Evolutionary conservation across 2,888 invertebrate genomes (phyloP).

Genomic region (Nemurella pictetii): DNA sequence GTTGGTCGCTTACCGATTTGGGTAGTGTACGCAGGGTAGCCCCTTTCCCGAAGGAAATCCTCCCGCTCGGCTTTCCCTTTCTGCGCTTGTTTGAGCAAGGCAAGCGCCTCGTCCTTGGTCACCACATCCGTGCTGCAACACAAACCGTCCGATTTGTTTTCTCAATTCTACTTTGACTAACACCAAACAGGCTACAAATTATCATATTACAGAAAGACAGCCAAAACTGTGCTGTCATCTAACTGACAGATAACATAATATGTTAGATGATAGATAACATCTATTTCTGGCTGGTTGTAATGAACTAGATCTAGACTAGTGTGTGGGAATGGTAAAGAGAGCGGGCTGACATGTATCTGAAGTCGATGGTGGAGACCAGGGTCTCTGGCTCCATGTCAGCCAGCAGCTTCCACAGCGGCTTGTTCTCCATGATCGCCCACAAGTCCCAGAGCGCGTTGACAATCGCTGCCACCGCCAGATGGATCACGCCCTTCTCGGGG

Average conservation of each 20-base stretch:
- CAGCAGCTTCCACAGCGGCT: constrained; percentile 86
- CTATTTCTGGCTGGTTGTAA: too few relatives aligned
- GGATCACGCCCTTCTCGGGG: constrained; percentile 88
- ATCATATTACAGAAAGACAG: too few relatives aligned
- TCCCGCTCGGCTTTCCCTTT: constrained; percentile 66
- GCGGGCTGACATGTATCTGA: constrained; percentile 71
- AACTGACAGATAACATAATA: too few relatives aligned
- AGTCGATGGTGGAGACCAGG: constrained; percentile 84
- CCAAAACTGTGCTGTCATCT: too few relatives aligned
- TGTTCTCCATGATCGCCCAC: constrained; percentile 81
- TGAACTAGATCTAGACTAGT: too few relatives aligned
- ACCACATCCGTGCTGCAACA: constrained; percentile 76
- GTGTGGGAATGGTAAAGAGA: too few relatives aligned
- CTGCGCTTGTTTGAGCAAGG: constrained; percentile 64
- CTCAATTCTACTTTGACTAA: too few relatives aligned
- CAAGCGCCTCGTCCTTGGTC: constrained; percentile 79
- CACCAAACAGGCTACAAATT: too few relatives aligned
- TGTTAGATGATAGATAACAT: too few relatives aligned
- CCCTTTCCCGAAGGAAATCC: constrained; percentile 62
- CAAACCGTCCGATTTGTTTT: too few relatives aligned
- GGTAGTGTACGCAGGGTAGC: constrained; percentile 88
- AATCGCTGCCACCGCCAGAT: constrained; percentile 84
- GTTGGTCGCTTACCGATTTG: constrained; percentile 68
- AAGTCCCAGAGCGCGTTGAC: constrained; percentile 92
- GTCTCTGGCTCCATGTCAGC: constrained; percentile 82